A percentile compares a stretch with the other conserved stretches of the same genome.
These are phyloP conservation scores for Onychomys torridus DNA, from an alignment of 2,797 vertebrate genomes.

Conservation along the genomic window DNA sequence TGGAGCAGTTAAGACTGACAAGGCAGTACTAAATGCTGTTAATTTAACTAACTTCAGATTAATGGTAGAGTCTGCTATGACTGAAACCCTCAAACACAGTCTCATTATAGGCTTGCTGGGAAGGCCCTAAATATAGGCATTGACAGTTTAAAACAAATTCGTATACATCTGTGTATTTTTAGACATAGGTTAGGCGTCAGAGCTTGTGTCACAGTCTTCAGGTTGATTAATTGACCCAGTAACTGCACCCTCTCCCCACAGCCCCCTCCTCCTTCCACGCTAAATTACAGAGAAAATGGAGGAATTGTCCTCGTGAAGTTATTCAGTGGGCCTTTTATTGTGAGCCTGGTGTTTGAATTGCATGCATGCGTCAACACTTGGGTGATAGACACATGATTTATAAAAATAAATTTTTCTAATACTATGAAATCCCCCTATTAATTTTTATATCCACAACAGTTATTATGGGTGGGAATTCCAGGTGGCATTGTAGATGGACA, in stretches of 20 bases:
- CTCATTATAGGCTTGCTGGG: conserved; percentile 91
- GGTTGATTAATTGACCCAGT: conserved; percentile 93
- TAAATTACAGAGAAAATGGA: conserved; percentile 86
- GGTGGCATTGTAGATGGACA: conserved; percentile 84
- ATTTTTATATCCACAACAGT: conserved; percentile 83
- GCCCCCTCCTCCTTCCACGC: conserved; percentile 72
- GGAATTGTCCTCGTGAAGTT: conserved; percentile 81
- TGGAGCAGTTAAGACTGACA: conserved; percentile 92
- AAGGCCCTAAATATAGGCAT: conserved; percentile 93
- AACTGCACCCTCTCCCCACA: conserved; percentile 84
- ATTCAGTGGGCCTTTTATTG: conserved; percentile 83
- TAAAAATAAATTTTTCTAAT: conserved; percentile 86
- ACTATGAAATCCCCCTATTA: conserved; percentile 82
- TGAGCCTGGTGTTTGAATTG: conserved; percentile 81
- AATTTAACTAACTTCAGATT: conserved; percentile 95
- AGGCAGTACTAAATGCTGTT: conserved; percentile 92
- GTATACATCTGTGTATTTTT: conserved; percentile 91
- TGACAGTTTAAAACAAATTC: conserved; percentile 89
- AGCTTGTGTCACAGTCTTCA: conserved; percentile 90
- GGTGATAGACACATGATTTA: conserved; percentile 82
- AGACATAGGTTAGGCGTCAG: conserved; percentile 89
- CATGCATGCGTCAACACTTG: conserved; percentile 81
- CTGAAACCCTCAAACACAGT: conserved; percentile 91
- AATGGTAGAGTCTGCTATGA: conserved; percentile 90
- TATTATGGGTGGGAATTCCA: conserved; percentile 82